Base-by-base conservation (phyloP, 1,140 invertebrate species). In the Periplaneta americana region DNA sequence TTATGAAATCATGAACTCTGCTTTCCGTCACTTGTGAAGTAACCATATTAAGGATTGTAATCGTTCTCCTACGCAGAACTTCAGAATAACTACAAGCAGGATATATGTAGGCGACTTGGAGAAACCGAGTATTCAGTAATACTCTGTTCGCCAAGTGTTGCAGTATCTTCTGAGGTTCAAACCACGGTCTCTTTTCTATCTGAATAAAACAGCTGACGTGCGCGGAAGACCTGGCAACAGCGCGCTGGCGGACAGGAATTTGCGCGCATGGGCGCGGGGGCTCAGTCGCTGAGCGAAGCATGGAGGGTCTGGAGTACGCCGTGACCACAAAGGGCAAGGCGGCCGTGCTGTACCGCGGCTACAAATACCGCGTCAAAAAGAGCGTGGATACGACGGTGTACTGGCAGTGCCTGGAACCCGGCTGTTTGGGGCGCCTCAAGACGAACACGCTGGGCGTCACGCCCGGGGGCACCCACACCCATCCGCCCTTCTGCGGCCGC, bases 391-490 rank as follows among this genome's bases (percentile, higher is more conserved):
- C 33, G 0, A 78, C 76, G 8, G 36, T 78, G 36, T 78, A 78
- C n/a, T 78, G 76, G 76, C 76, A 78, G 35, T 78, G 76, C 34
- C 15, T 78, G 76, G 76, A 78, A 15, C 33, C 76, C 4, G 36
- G 36, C 18, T 78, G 76, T 28, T n/a, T 34, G 15, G 76, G 76
- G 18, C 76, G 76, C 4, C 22, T 78, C n/a, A 35, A 36, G n/a
- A 78, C 76, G n/a, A 78, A 78, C 76, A 28, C 34, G 8, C 34
- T 78, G 35, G 36, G 76, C 13, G 76, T 78, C 4, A 36, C 36
- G 3, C 22, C 76, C 9, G 36, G 76, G 2, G 76, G 76, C 36
- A 15, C 28, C n/a, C 76, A 78, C 34, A 35, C 33, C 1, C 76
- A 78, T 31, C 33, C 33, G 5, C 76, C 76, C 6, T 66, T 66